These are phyloP conservation scores for Rutpela maculata DNA, from an alignment of 2,888 invertebrate species.

Conservation along the genomic window DNA sequence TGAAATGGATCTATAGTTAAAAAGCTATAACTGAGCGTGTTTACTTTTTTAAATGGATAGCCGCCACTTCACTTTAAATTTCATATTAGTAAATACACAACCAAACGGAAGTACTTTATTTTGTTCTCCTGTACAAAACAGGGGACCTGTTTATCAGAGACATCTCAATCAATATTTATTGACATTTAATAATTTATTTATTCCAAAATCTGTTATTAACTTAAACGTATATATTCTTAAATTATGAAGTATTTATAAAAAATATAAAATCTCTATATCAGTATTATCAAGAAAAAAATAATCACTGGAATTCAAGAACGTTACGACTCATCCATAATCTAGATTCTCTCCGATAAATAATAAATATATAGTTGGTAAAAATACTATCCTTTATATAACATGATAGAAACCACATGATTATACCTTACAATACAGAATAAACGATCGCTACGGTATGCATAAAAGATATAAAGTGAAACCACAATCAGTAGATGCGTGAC, in stretches of 20 bases:
- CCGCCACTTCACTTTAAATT: too few relatives aligned
- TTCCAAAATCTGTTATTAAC: too few relatives aligned
- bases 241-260: not conserved
- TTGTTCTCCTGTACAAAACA: too few relatives aligned
- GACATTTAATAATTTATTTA: too few relatives aligned
- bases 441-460: conserved; percentile 17
- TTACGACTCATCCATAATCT: not conserved
- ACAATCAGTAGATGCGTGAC: conserved; percentile 45
- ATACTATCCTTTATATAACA: not conserved
- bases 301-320: not conserved
- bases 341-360: not conserved
- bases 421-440: conserved; percentile 21
- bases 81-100: too few relatives aligned
- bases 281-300: not conserved
- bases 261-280: not conserved
- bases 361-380: not conserved
- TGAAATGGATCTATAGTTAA: too few relatives aligned
- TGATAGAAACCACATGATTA: conserved; percentile 30
- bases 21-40: too few relatives aligned
- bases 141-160: too few relatives aligned
- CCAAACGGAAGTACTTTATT: too few relatives aligned
- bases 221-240: not conserved
- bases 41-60: too few relatives aligned
- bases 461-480: conserved; percentile 26
- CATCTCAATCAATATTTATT: too few relatives aligned